Evolutionary conservation across 2,888 invertebrate species (phyloP), one percentile per base, ranked within the genome.

Genomic region (Glomeris marginata): DNA sequence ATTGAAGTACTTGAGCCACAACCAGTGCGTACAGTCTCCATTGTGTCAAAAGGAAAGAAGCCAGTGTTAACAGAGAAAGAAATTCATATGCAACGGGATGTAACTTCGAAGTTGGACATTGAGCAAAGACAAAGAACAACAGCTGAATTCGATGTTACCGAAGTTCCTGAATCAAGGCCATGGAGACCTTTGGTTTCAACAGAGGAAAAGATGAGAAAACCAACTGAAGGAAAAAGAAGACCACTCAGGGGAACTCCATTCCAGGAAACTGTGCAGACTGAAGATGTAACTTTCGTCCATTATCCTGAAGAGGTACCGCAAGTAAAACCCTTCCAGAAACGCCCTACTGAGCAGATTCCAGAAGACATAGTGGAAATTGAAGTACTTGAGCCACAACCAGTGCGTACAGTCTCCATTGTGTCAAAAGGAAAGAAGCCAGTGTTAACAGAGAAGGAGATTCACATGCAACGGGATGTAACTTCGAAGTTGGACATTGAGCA

Each of bases 41-140:
- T 46, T 34, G 38, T 10, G 10, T 50, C 45, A n/a, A 50, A 38
- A 43, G 47, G 42, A 11, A 15, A 35, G 22, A 53, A 46, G 6
- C 51, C 51, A 15, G 51, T 47, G 28, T 28, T 33, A 41, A 53
- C 60, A 5, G 65, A 67, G 38, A 57, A 67, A 3, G 70, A 70
- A 56, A 35, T 45, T 20, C 33, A 21, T 11, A 16, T 35, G 36
- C 33, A 45, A n/a, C 20, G 21, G 10, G 34, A 45, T 18, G 45
- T 45, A 6, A 45, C 45, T 16, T 45, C 45, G 10, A 36, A 45
- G 36, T 20, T 45, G 18, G 35, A n/a, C 34, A 45, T 40, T 38
- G 40, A 40, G 22, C 47, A 41, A 18, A 21, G 38, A 15, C 47
- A 22, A 22, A 47, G 22, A 20, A 15, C 35, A 36, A 45, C 22